phyloP scores from a whole-genome alignment of 2,888 invertebrate species.

The Bembecia ichneumoniformis region DNA sequence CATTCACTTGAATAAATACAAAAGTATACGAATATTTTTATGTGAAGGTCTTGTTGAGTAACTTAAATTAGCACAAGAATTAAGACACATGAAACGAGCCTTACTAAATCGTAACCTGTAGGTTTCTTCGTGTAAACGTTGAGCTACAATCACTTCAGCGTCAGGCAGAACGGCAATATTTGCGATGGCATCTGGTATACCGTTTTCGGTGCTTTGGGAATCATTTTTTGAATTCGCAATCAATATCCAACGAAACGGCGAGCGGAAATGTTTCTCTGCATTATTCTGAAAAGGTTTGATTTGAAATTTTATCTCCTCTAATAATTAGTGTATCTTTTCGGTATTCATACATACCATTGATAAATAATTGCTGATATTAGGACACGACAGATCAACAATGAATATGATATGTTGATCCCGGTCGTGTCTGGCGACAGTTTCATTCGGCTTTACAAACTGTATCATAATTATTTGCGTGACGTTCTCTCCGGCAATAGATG shows the following conservation, averaged over 20 bases:
- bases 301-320: not conserved
- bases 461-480: constrained; percentile 24
- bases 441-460: constrained; percentile 24
- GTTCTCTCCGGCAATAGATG: constrained; percentile 22
- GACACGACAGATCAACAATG: constrained; percentile 40
- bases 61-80: too few relatives aligned
- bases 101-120: constrained; percentile 37
- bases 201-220: constrained; percentile 5
- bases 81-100: constrained; percentile 10
- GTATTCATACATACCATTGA: constrained; percentile 19
- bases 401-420: constrained; percentile 39
- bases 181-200: constrained; percentile 22
- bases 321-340: not conserved
- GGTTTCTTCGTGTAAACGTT: constrained; percentile 11
- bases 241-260: constrained; percentile 52
- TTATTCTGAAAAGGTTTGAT: constrained; percentile 21
- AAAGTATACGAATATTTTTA: too few relatives aligned
- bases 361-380: constrained; percentile 26
- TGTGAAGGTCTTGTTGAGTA: too few relatives aligned
- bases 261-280: constrained; percentile 28
- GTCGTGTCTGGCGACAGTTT: constrained; percentile 20
- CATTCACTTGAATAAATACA: too few relatives aligned
- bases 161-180: constrained; percentile 37
- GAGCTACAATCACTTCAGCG: constrained; percentile 35
- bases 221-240: constrained; percentile 16